Percentiles rank a stretch among this genome's conserved stretches.
These are phyloP conservation scores for Oscheius sp. DNA, from an alignment of 2,888 invertebrate species.

Conservation along the genomic window DNA sequence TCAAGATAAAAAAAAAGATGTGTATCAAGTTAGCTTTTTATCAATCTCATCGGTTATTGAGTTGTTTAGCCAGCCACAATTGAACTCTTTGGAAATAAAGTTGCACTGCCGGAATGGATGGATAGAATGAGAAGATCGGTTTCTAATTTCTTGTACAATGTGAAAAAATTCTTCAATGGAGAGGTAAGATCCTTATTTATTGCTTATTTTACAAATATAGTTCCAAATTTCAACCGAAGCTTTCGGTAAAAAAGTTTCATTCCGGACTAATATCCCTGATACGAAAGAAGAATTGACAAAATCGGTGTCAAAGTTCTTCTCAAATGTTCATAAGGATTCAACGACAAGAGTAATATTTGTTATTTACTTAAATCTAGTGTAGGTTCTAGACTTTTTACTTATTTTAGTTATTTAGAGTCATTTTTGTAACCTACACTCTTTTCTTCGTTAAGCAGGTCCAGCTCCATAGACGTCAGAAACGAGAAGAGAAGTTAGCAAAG, in stretches of 20 bases:
- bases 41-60: too few species aligned
- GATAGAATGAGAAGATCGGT: background rate
- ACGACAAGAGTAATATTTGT: constrained; percentile 17
- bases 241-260: constrained; percentile 5
- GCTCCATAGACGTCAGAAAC: constrained; percentile 16
- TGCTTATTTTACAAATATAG: background rate
- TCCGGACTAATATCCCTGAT: constrained; percentile 22
- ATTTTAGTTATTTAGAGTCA: background rate
- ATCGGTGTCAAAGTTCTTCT: constrained; percentile 7
- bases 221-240: constrained; percentile 7
- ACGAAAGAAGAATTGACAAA: constrained; percentile 5
- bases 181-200: background rate
- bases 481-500: constrained; percentile 4
- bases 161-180: constrained; percentile 6
- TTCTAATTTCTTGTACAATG: background rate
- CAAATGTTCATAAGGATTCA: constrained; percentile 5
- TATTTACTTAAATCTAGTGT: constrained; percentile 24
- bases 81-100: background rate
- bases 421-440: constrained; percentile 12
- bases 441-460: constrained; percentile 23
- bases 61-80: constrained; percentile 1
- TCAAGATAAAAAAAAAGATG: too few species aligned
- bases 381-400: background rate
- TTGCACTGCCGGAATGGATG: constrained; percentile 6
- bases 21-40: too few species aligned